Base-by-base conservation (phyloP, 2,888 invertebrate species). In the Girardia tigrina region DNA sequence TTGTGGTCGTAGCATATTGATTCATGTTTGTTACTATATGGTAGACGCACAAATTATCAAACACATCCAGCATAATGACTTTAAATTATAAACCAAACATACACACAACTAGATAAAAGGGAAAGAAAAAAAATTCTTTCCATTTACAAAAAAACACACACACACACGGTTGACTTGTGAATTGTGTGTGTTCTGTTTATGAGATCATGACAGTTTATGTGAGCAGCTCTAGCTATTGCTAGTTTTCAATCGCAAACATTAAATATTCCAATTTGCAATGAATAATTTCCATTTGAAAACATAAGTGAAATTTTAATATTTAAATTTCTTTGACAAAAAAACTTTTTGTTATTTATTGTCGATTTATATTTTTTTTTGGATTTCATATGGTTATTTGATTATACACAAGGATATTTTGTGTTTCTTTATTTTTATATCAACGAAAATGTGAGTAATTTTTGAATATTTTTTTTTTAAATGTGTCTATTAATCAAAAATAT, bases 1-100 rank as follows among this genome's bases (percentile, higher is more conserved):
- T 56, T 56, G 56, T 56, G 56, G 56, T 56, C 56, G 56, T 56
- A 56, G 56, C 56, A 56, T 56, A 56, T 56, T 56, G 56, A 56
- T 56, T 56, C 56, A 56, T 56, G 56, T 16, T n/a, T n/a, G 23
- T 56, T 56, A 56, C 56, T 56, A n/a, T 56, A 56, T 56, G 56
- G 56, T 12, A 56, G 4, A 56, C 8, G 56, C 56, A 56, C 56
- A 36, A 36, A 36, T 36, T 36, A 12, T 12, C 8, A 36, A 36
- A 36, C 36, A 56, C 56, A 56, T 20, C 56, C 23, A 2, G 4
- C n/a, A 20, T 56, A 56, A 56, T 56, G n/a, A 56, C n/a, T 56
- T 20, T n/a, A 56, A 56, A 56, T 4, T 56, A 20, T 20, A 20
- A 56, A 23, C n/a, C 56, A 20, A 56, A 56, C 56, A 56, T 23